Percentiles rank a stretch among this genome's conserved stretches.
Evolutionary conservation across 2,797 vertebrate genomes (phyloP).

Genomic region (Geotrypetes seraphini): DNA sequence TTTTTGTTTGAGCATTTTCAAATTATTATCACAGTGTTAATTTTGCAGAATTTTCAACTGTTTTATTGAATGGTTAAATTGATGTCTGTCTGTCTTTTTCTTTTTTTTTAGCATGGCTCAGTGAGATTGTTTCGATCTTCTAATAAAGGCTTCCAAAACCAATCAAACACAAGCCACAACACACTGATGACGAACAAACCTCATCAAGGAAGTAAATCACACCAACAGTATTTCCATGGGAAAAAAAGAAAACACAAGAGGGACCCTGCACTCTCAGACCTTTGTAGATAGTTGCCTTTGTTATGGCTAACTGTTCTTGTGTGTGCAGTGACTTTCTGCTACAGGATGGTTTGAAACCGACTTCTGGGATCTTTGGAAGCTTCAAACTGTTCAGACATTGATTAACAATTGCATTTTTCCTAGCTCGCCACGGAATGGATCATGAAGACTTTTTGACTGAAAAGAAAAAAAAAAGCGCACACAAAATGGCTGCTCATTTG

Average conservation of each 20-base stretch:
- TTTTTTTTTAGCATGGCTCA: constrained; percentile 50
- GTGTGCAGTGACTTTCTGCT: constrained; percentile 56
- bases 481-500: constrained; percentile 47
- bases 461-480: constrained; percentile 15
- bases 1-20: too few relatives aligned
- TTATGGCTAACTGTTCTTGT: constrained; percentile 44
- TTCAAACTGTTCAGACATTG: constrained; percentile 54
- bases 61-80: too few relatives aligned
- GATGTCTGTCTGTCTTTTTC: too few relatives aligned
- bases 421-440: constrained; percentile 65
- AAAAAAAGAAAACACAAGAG: constrained; percentile 95
- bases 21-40: too few relatives aligned
- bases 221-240: constrained; percentile 77
- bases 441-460: constrained; percentile 56
- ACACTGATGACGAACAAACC: constrained; percentile 62
- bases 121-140: constrained; percentile 67
- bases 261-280: constrained; percentile 75
- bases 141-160: constrained; percentile 76
- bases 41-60: too few relatives aligned
- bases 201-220: constrained; percentile 68
- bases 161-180: constrained; percentile 66
- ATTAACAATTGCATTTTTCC: constrained; percentile 61
- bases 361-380: constrained; percentile 48
- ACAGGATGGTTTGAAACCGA: constrained; percentile 50
- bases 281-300: constrained; percentile 80